Base-by-base conservation (phyloP, 2,888 invertebrate genomes). In the Cephus pulcher region DNA sequence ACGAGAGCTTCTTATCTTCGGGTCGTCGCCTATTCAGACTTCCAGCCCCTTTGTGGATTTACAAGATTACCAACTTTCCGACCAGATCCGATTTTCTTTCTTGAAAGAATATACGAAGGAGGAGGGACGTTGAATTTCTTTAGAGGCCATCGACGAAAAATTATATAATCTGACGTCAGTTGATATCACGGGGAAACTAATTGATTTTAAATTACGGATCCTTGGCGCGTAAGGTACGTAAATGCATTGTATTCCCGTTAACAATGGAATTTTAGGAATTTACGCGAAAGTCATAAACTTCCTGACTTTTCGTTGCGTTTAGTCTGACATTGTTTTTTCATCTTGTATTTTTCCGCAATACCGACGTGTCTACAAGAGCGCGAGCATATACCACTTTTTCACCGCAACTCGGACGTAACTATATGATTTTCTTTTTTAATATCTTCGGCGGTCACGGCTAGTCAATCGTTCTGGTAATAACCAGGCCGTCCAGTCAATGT, bases 21-120 rank as follows among this genome's bases (percentile, higher is more conserved):
- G 34, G 30, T 15, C 30, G 80, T 82, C 81, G 81, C 82, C 82
- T 84, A 84, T 83, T 84, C 84, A 83, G 82, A 79, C 77, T 82
- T 77, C 80, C 76, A 78, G 79, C 82, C 9, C 23, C 84, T 82
- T 87, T 84, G 84, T 85, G 81, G 82, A 82, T 86, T 87, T 86
- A 87, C 83, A 86, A 81, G 84, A 82, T 86, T 87, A 84, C 82
- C 32, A 71, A 71, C 32, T 71, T 71, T 75, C 76, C 77, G 76
- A 79, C 81, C 73, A 40, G 77, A 76, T 76, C 78, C 56, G 56
- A 56, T 56, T 30, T 30, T 30, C 56, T 56, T 23, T 2, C 56
- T 56, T 23, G 23, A 23, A 23, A 23, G 56, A 56, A 56, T 56
- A 15, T 56, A 56, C 56, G 23, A 23, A 9, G 23, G 3, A 56